Evolutionary conservation across 2,888 invertebrate species (phyloP).

Genomic region (Synanthedon myopaeformis): DNA sequence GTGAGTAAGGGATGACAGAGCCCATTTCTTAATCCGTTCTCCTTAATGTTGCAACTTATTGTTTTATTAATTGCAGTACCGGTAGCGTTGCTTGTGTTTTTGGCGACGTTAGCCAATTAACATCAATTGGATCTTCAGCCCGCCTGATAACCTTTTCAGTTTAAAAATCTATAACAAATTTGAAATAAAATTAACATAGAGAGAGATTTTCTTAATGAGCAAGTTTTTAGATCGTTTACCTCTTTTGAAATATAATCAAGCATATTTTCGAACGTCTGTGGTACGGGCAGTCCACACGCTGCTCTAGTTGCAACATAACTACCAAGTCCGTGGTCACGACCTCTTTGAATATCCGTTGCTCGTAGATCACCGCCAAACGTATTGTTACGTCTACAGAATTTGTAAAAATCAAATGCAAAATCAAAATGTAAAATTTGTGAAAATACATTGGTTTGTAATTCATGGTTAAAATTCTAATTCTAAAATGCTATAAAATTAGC

Average conservation of each 20-base stretch:
- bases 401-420: too few relatives aligned
- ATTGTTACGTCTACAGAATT: slow-evolving; percentile 65
- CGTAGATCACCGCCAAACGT: slow-evolving; percentile 85
- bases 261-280: slow-evolving; percentile 77
- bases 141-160: too few relatives aligned
- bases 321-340: slow-evolving; percentile 87
- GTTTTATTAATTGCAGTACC: too few relatives aligned
- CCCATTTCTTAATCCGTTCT: too few relatives aligned
- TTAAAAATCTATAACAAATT: too few relatives aligned
- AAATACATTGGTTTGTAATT: not conserved
- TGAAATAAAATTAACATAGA: not conserved
- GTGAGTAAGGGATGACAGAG: too few relatives aligned
- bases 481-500: not conserved
- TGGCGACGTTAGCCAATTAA: too few relatives aligned
- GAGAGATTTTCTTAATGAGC: not conserved
- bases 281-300: slow-evolving; percentile 79
- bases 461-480: not conserved
- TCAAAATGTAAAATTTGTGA: too few relatives aligned
- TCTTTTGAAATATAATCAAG: slow-evolving; percentile 74
- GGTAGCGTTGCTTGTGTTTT: too few relatives aligned
- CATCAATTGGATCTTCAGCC: too few relatives aligned
- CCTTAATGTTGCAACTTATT: too few relatives aligned
- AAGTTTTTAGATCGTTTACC: slow-evolving; percentile 34
- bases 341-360: slow-evolving; percentile 86
- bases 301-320: slow-evolving; percentile 82